Percentiles rank a stretch among this genome's conserved stretches.
Conservation (phyloP, 2,113 vertebrate species). For the Deroptyus accipitrinus region DNA sequence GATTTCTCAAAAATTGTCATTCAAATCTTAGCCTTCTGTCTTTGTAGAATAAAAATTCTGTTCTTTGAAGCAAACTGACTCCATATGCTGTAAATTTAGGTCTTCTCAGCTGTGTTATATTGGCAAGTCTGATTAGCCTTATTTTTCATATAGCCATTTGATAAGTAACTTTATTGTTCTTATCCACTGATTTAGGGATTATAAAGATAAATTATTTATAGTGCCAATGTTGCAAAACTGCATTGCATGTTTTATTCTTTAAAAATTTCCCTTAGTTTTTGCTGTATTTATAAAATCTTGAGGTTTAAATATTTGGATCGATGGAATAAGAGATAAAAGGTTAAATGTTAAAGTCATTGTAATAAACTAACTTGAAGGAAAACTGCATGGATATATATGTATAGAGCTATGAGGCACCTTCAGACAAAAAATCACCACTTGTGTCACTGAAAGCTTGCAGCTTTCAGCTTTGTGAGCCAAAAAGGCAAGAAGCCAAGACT, state of each 20-base stretch:
- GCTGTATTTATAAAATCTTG: background rate
- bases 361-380: background rate
- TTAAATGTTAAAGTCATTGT: background rate
- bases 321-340: background rate
- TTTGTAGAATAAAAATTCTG: background rate
- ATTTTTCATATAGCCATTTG: background rate
- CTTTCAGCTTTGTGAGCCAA: background rate
- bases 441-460: background rate
- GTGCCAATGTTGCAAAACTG: background rate
- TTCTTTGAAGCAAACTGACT: background rate
- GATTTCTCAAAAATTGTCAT: background rate
- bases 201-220: background rate
- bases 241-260: background rate
- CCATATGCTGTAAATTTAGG: background rate
- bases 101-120: background rate
- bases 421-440: background rate
- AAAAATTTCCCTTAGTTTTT: background rate
- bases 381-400: background rate
- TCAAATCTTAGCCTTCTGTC: background rate
- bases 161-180: background rate
- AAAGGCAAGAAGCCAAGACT: background rate
- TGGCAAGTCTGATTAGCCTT: background rate
- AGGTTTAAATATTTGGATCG: background rate
- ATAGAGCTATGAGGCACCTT: background rate
- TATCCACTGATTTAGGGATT: background rate